Conservation (phyloP, 2,113 vertebrate genomes). For the Pao palembangensis region DNA sequence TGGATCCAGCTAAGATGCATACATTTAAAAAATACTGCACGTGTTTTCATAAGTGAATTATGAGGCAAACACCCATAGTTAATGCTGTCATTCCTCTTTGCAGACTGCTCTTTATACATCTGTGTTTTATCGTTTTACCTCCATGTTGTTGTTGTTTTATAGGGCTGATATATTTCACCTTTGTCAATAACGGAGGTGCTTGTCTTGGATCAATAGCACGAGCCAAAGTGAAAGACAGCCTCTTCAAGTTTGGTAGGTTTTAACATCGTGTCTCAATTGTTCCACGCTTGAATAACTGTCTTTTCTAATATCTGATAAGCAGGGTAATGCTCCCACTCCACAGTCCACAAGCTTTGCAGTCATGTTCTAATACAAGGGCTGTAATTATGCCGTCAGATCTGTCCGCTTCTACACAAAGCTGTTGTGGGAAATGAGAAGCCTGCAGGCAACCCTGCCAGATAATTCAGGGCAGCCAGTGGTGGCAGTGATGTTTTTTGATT, state of each 20-base stretch:
- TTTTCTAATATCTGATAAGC: slow-evolving; percentile 55
- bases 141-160: too few relatives aligned
- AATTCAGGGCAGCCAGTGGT: slow-evolving; percentile 42
- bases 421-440: slow-evolving; percentile 38
- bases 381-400: slow-evolving; percentile 56
- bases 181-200: slow-evolving; percentile 7
- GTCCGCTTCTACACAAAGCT: slow-evolving; percentile 32
- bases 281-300: slow-evolving; percentile 38
- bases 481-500: slow-evolving; percentile 56
- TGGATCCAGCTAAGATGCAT: not conserved
- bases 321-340: slow-evolving; percentile 40
- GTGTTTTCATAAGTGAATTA: not conserved
- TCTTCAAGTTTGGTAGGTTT: slow-evolving; percentile 28
- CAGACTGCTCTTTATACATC: too few relatives aligned
- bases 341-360: slow-evolving; percentile 41
- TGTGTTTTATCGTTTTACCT: too few relatives aligned
- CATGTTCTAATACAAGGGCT: slow-evolving; percentile 49
- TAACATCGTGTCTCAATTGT: slow-evolving; percentile 38
- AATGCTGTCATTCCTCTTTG: too few relatives aligned
- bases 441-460: slow-evolving; percentile 41
- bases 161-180: too few relatives aligned
- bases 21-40: not conserved
- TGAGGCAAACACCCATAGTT: not conserved
- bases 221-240: slow-evolving; percentile 16
- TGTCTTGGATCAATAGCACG: not conserved